Evolutionary conservation across 1,140 invertebrate genomes (phyloP).

Genomic region (Chironomus striatipennis): DNA sequence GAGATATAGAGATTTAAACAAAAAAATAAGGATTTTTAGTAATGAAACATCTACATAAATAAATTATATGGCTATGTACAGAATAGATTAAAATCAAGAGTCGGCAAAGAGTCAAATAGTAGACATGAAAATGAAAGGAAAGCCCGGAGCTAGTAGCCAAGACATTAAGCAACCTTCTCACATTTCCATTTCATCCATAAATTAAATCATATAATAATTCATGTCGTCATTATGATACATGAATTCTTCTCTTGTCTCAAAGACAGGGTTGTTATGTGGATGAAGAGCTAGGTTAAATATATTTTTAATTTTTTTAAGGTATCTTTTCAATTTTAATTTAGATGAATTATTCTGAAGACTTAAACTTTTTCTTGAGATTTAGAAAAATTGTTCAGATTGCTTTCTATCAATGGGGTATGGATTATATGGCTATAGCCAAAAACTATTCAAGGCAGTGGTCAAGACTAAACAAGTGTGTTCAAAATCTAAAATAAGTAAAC

Average conservation of each 20-base stretch:
- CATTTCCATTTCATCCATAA: background rate
- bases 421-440: no score
- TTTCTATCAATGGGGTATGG: no score
- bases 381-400: no score
- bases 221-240: background rate
- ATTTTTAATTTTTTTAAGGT: background rate
- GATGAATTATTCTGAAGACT: no score
- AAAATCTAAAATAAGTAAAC: no score
- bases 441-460: no score
- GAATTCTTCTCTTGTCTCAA: background rate
- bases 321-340: background rate
- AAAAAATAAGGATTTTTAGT: no score
- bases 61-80: background rate
- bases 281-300: background rate
- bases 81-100: background rate
- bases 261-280: background rate
- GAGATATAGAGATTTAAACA: no score
- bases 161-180: background rate
- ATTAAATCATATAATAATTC: background rate
- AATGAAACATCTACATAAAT: background rate
- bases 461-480: no score
- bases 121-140: background rate
- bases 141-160: background rate
- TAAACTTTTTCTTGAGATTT: no score
- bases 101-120: background rate